Conservation (phyloP, 2,797 vertebrate species). For the Parauchenoglanis ngamensis region DNA sequence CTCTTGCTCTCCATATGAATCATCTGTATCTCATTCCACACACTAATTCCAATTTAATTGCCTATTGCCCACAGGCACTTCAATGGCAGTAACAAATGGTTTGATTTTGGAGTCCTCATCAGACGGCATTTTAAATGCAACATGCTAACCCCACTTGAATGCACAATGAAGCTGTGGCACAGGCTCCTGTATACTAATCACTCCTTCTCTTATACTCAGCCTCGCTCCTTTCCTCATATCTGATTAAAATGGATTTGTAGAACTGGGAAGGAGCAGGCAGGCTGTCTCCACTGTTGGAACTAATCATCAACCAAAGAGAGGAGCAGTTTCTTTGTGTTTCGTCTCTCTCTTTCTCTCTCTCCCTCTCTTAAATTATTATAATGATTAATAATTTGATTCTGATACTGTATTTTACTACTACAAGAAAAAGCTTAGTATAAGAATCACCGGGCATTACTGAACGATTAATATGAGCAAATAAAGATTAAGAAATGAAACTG, state of each 20-base stretch:
- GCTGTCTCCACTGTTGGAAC: slow-evolving; percentile 89
- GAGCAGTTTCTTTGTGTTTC: slow-evolving; percentile 56
- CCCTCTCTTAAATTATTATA: not conserved
- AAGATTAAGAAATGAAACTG: not conserved
- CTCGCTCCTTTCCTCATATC: slow-evolving; percentile 92
- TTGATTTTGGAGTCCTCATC: slow-evolving; percentile 99
- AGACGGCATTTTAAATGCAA: slow-evolving; percentile 99
- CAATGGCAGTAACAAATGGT: slow-evolving; percentile 99
- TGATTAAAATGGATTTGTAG: slow-evolving; percentile 97
- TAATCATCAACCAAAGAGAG: slow-evolving; percentile 85
- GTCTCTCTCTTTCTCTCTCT: slow-evolving; percentile 12
- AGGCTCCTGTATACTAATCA: slow-evolving; percentile 99
- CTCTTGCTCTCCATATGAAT: slow-evolving; percentile 81
- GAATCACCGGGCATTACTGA: not conserved
- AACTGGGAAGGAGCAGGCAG: slow-evolving; percentile 86
- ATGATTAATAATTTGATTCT: slow-evolving; percentile 12
- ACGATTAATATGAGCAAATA: not conserved
- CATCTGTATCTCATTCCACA: slow-evolving; percentile 82
- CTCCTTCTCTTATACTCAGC: slow-evolving; percentile 85
- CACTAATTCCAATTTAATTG: slow-evolving; percentile 99
- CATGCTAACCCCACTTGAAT: slow-evolving; percentile 99
- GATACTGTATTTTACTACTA: slow-evolving; percentile 1
- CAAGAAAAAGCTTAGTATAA: not conserved
- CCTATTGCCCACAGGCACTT: slow-evolving; percentile 99
- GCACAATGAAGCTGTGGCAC: slow-evolving; percentile 98